A percentile compares a stretch with the other conserved stretches of the same genome.
phyloP scores from a whole-genome alignment of 2,113 vertebrate genomes.

The Microtus pennsylvanicus region DNA sequence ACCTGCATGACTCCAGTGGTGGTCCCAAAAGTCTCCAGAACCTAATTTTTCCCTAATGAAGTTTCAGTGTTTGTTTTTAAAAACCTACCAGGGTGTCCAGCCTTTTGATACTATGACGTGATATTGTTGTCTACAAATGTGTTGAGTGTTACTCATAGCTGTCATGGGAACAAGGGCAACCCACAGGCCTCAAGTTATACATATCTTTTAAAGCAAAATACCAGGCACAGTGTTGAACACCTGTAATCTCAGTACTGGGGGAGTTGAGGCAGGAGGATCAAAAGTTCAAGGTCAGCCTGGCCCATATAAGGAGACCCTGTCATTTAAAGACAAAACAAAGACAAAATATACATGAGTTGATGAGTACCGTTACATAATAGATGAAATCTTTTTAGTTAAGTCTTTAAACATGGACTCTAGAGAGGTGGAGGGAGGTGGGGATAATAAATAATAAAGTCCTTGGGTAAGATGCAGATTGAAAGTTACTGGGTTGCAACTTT shows the following conservation, averaged over 20 bases:
- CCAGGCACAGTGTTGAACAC: neutral
- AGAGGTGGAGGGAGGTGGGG: neutral
- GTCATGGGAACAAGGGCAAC: neutral
- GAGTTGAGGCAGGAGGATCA: neutral
- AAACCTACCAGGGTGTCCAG: neutral
- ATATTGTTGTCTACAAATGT: neutral
- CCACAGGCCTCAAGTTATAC: neutral
- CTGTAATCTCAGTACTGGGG: neutral
- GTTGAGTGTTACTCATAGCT: neutral
- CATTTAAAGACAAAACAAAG: neutral
- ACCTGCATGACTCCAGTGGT: neutral
- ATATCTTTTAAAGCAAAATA: neutral
- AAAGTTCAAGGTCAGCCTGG: neutral
- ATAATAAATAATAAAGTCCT: neutral
- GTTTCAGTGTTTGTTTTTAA: slow-evolving; percentile 18
- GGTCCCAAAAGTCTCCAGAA: neutral
- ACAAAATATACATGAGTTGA: neutral
- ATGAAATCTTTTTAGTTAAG: neutral
- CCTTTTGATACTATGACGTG: neutral
- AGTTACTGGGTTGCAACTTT: neutral
- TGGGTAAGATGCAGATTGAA: neutral
- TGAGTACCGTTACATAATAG: neutral
- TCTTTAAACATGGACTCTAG: neutral
- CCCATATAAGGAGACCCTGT: neutral
- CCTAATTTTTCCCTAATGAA: neutral